A percentile compares a stretch with the other conserved stretches of the same genome.
These are phyloP conservation scores for Synanthedon formicaeformis DNA, from an alignment of 2,888 invertebrate genomes.

Conservation along the genomic window DNA sequence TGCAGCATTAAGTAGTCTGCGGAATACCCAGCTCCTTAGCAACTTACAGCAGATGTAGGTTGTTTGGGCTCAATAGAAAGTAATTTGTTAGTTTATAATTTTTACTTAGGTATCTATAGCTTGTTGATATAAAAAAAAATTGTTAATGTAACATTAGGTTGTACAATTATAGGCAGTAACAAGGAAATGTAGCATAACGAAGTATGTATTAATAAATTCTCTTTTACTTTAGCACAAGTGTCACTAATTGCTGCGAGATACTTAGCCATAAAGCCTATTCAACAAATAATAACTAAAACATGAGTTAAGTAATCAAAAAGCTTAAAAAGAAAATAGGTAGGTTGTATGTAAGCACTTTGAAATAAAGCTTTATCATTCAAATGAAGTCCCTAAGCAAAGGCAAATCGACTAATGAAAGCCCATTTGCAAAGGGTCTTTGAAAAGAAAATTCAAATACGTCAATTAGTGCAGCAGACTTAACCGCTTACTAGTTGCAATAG, in stretches of 20 bases:
- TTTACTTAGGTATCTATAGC: too few relatives aligned
- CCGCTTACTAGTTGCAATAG: too few relatives aligned
- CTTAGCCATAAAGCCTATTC: background rate
- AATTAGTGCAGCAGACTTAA: background rate
- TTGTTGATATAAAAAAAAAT: too few relatives aligned
- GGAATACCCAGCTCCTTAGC: too few relatives aligned
- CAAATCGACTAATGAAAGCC: constrained; percentile 20
- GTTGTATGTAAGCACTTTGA: constrained; percentile 1
- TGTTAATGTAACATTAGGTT: too few relatives aligned
- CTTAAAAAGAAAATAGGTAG: background rate
- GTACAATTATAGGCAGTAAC: too few relatives aligned
- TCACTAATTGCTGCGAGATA: background rate
- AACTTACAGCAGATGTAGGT: too few relatives aligned
- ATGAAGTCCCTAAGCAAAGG: constrained; percentile 11
- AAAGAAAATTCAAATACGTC: background rate
- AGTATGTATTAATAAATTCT: constrained; percentile 5
- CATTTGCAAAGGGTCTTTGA: constrained; percentile 18
- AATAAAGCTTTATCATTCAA: constrained; percentile 10
- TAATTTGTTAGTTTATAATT: too few relatives aligned
- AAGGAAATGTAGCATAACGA: constrained; percentile 4
- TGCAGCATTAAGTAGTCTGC: too few relatives aligned
- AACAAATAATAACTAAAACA: background rate
- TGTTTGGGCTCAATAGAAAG: too few relatives aligned
- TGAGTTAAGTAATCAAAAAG: background rate
- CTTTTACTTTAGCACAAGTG: background rate